Base-by-base conservation (phyloP, 2,113 vertebrate genomes). In the Tursiops truncatus region DNA sequence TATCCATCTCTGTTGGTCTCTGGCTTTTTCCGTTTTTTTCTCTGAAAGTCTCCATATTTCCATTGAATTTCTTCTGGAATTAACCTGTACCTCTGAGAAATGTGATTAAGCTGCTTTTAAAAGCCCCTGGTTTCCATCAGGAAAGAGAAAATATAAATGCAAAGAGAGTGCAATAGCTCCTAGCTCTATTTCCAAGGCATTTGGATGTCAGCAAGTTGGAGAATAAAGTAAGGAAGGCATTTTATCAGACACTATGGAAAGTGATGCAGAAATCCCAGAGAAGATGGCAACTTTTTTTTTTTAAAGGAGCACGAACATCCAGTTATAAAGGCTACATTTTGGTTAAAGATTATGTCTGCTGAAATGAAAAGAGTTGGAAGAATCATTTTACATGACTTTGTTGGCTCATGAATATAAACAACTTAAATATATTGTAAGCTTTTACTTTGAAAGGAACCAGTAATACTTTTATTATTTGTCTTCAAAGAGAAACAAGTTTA, bases 1-100 rank as follows among this genome's bases (percentile, higher is more conserved):
- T 77, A 44, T 5, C 25, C 21, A 36, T 73, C 18, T 94, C 8
- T 2, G 33, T 62, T 47, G 31, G 36, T 97, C 58, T 86, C 56
- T 70, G 81, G 26, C 12, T 62, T 83, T 91, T 95, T 63, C 77
- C 31, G 68, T 62, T 20, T 97, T 97, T 95, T 76, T 73, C 31
- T 93, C 38, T 81, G 73, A 81, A 73, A 84, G 14, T 63, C 21
- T 91, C 58, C 14, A 8, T 87, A 50, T 90, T 90, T 76, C 33
- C 33, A 76, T 15, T 50, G n/a, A 97, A 14, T 92, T 92, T 95
- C 53, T 95, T 84, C 53, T 95, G 85, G 58, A 95, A 91, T 84
- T 96, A 90, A 95, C 26, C 44, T 77, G 14, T 62, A 26, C 44
- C 62, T 77, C 71, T 47, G 44, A 93, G 33, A 82, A 44, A 83